A percentile compares a stretch with the other conserved stretches of the same genome.
Evolutionary conservation across 2,888 invertebrate genomes (phyloP).

Genomic region (Dasysyrphus albostriatus): DNA sequence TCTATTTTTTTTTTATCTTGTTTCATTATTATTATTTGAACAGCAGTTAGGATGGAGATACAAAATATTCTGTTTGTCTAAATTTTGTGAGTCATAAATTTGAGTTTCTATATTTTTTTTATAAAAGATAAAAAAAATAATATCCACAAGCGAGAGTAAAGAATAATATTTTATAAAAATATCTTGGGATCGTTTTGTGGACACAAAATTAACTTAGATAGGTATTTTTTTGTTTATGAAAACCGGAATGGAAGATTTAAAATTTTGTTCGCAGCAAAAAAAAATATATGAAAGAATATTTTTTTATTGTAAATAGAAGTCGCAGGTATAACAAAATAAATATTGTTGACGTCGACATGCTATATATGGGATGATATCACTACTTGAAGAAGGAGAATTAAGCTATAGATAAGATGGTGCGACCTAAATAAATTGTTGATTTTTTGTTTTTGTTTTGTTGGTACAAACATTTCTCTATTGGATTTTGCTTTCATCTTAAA

Average conservation of each 20-base stretch:
- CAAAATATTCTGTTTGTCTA: conserved; percentile 8
- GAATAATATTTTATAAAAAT: conserved; percentile 32
- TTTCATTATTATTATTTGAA: conserved; percentile 12
- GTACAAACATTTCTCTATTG: conserved; percentile 21
- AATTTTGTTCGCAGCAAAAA: not conserved
- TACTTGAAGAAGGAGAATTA: conserved; percentile 39
- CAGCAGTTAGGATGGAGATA: conserved; percentile 42
- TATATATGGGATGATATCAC: conserved; percentile 50
- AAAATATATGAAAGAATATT: conserved; percentile 19
- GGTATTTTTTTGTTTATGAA: not conserved
- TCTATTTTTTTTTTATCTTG: not conserved
- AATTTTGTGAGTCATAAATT: conserved; percentile 51
- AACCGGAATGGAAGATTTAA: conserved; percentile 33
- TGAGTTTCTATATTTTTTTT: conserved; percentile 43
- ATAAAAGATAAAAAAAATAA: not conserved
- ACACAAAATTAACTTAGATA: conserved; percentile 1
- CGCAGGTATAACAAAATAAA: conserved; percentile 18
- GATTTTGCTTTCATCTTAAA: conserved; percentile 36
- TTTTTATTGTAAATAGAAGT: conserved; percentile 3
- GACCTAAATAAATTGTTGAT: conserved; percentile 52
- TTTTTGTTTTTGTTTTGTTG: conserved; percentile 4
- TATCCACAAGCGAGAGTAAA: conserved; percentile 57
- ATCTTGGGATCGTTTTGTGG: not conserved
- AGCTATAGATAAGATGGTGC: conserved; percentile 49
- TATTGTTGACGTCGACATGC: conserved; percentile 19